A percentile compares a stretch with the other conserved stretches of the same genome.
These are phyloP conservation scores for Tyto alba DNA, from an alignment of 2,113 vertebrate species.

Conservation along the genomic window DNA sequence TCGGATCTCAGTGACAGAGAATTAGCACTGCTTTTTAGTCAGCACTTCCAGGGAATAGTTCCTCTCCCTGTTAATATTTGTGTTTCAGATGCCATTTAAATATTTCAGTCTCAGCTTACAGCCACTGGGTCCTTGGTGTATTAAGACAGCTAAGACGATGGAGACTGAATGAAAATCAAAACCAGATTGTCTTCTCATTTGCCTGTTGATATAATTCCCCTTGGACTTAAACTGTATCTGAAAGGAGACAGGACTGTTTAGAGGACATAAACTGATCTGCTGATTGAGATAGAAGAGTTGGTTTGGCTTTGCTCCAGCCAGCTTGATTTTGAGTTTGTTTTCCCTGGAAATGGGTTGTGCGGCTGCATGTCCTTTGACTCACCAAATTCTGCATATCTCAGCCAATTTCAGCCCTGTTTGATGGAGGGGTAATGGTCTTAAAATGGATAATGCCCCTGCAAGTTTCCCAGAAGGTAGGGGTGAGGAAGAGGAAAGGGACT, in stretches of 20 bases:
- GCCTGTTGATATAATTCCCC: not conserved
- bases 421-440: not conserved
- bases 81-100: not conserved
- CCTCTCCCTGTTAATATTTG: not conserved
- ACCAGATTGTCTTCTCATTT: not conserved
- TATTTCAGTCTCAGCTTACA: not conserved
- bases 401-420: not conserved
- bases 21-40: not conserved
- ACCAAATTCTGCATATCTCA: not conserved
- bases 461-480: not conserved
- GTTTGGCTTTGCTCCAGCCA: not conserved
- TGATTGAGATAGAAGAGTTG: not conserved
- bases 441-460: not conserved
- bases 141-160: not conserved
- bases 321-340: not conserved
- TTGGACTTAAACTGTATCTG: not conserved
- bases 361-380: not conserved
- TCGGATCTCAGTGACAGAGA: not conserved
- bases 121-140: not conserved
- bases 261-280: not conserved
- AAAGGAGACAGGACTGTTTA: not conserved
- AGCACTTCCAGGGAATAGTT: not conserved
- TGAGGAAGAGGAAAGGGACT: not conserved
- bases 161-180: not conserved
- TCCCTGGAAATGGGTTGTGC: not conserved